phyloP scores from a whole-genome alignment of 2,113 vertebrate species.

The Aegithalos caudatus region DNA sequence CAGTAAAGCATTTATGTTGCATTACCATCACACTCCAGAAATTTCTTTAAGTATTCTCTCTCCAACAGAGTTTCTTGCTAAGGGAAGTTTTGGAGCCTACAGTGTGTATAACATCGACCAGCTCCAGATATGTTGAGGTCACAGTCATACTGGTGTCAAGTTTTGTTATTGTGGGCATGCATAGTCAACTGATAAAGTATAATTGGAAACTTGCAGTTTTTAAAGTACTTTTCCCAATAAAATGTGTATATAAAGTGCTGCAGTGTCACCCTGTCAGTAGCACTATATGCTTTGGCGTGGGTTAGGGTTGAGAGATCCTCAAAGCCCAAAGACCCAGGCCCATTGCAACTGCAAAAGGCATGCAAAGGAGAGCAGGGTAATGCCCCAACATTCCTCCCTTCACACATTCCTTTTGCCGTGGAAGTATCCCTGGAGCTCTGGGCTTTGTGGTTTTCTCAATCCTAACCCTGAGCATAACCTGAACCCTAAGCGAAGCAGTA shows the following conservation, averaged over 20 bases:
- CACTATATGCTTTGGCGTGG: neutral
- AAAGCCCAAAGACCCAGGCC: neutral
- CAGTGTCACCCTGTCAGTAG: neutral
- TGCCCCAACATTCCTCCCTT: neutral
- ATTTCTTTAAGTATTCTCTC: neutral
- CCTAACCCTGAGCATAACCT: neutral
- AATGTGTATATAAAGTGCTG: neutral
- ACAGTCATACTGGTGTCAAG: neutral
- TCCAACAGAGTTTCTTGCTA: neutral
- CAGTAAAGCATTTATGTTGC: neutral
- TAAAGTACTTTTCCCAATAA: neutral
- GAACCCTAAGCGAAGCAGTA: neutral
- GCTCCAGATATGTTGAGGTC: neutral
- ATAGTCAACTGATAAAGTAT: slow-evolving; percentile 15
- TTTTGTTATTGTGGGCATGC: neutral
- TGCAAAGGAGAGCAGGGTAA: neutral
- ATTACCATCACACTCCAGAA: neutral
- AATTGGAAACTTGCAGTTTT: slow-evolving; percentile 43
- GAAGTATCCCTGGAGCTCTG: neutral
- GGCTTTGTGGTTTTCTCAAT: neutral
- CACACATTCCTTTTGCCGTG: neutral
- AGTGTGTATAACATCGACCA: neutral
- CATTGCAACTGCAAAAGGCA: neutral
- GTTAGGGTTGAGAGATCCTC: neutral
- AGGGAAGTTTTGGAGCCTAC: neutral